Percentiles rank a stretch among this genome's conserved stretches.
phyloP scores from a whole-genome alignment of 2,797 vertebrate species.

The Chromobotia macracanthus region DNA sequence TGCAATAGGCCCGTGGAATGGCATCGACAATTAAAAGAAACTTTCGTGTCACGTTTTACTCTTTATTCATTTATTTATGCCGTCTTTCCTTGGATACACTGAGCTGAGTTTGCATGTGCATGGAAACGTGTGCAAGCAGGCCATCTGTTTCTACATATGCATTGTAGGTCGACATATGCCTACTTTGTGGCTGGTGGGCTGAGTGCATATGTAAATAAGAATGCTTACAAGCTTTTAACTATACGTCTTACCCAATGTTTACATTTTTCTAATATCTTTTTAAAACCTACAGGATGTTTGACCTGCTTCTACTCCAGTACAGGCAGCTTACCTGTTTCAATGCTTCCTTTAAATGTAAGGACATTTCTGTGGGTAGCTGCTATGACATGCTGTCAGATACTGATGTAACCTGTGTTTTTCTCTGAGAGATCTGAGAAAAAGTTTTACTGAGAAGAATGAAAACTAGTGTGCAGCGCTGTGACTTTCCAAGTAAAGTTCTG shows the following conservation, averaged over 20 bases:
- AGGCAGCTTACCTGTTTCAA: not conserved
- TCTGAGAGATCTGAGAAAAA: constrained; percentile 60
- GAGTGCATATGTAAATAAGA: constrained; percentile 43
- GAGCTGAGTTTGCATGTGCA: not conserved
- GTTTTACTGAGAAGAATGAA: constrained; percentile 67
- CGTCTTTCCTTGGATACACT: constrained; percentile 13
- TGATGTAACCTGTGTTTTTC: constrained; percentile 50
- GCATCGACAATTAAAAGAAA: not conserved
- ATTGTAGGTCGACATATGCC: constrained; percentile 24
- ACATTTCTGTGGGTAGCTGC: not conserved
- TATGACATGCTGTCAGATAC: not conserved
- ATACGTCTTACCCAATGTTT: constrained; percentile 42
- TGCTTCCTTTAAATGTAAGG: not conserved
- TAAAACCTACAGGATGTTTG: constrained; percentile 20
- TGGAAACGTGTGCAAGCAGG: constrained; percentile 5
- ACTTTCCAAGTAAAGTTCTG: constrained; percentile 89
- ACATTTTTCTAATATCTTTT: constrained; percentile 22
- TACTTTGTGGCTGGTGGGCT: constrained; percentile 3
- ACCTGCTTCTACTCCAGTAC: constrained; percentile 38
- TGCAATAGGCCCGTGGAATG: constrained; percentile 58
- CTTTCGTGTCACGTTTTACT: not conserved
- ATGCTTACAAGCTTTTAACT: constrained; percentile 46
- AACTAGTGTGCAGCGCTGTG: constrained; percentile 75
- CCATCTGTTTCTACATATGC: not conserved
- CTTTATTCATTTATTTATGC: not conserved